Evolutionary conservation across 37 sponge, comb jelly and placozoan species (phyloP).

Genomic region (Aphrocallistes beatrix): DNA sequence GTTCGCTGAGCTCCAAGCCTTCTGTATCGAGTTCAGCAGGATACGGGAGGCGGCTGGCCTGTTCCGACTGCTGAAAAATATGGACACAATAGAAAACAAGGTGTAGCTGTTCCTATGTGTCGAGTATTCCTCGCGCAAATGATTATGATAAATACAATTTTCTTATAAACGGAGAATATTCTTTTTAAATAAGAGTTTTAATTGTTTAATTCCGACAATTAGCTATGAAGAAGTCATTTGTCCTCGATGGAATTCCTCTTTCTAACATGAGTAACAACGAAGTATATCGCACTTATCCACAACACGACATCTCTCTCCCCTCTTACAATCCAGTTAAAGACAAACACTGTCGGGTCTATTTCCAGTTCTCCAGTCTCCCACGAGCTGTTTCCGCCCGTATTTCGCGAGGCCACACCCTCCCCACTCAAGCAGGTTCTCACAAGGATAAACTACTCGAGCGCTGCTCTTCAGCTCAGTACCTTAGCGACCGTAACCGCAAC

Average conservation of each 20-base stretch:
- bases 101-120: no score
- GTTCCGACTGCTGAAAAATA: constrained; percentile 60
- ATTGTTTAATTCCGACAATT: neutral
- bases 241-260: neutral
- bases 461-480: neutral
- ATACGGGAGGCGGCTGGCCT: constrained; percentile 82
- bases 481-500: neutral
- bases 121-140: no score
- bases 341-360: neutral
- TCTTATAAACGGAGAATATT: no score
- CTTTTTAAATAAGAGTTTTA: no score
- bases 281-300: neutral
- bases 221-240: neutral
- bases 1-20: constrained; percentile 71
- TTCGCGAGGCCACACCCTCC: neutral
- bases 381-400: neutral
- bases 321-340: neutral
- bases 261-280: constrained; percentile 4
- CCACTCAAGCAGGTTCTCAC: neutral
- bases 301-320: neutral
- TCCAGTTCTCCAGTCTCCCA: neutral
- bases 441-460: neutral
- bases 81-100: constrained; percentile 41
- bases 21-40: constrained; percentile 67
- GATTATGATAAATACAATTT: no score